Base-by-base conservation (phyloP, 2,797 vertebrate species). In the Acanthurus leucopareius region DNA sequence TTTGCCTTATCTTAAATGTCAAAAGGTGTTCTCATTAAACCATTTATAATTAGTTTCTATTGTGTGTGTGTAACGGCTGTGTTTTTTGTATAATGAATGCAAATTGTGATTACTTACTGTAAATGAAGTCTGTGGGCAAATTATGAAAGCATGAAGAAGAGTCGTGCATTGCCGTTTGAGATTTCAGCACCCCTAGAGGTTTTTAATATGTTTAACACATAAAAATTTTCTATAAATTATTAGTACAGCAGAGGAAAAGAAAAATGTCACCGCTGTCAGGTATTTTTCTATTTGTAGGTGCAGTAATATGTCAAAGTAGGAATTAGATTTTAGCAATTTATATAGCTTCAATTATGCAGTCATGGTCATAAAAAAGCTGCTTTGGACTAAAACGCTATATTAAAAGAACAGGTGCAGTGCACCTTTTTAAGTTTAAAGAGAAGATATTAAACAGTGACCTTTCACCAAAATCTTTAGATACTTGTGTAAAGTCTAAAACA, bases 1-100 rank as follows among this genome's bases (percentile, higher is more conserved):
- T 78, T 80, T 82, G 52, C 68, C 28, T 73, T 69, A 60, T 82
- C 73, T 67, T 60, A 57, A 80, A 75, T 82, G 76, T 78, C 77
- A 79, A 68, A 79, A 89, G 60, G 51, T 72, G 28, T 44, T 75
- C 75, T 81, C 73, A 86, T 80, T 77, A 84, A 66, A 67, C 69
- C 60, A 16, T 51, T 72, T 81, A 57, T 83, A 86, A 83, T 88
- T 72, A 69, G 49, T 49, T 58, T 45, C 71, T 62, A 48, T 69
- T 73, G 75, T 70, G 19, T 75, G 52, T 57, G 32, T 73, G 62
- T 75, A 74, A 77, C 51, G 40, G 63, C 73, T 71, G 53, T 58
- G 49, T 64, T 82, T 82, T 80, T 76, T 68, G n/a, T 71, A 22
- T 66, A 58, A 85, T 61, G 56, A 80, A 75, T 73, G 71, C 38